Evolutionary conservation across 2,888 invertebrate genomes (phyloP), one percentile per base, ranked within the genome.

Genomic region (Heliconius ethilla): DNA sequence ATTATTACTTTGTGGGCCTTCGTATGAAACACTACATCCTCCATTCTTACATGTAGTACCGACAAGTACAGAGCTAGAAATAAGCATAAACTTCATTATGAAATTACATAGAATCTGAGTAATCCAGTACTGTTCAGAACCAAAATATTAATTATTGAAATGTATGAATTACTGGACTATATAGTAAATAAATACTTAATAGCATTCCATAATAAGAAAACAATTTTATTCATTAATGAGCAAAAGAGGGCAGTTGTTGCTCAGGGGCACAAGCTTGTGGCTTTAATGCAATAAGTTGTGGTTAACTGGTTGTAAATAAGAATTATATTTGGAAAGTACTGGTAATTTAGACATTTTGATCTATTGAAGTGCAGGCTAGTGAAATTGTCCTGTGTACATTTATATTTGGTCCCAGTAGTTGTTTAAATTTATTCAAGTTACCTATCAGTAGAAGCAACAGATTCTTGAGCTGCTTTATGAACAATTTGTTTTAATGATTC

Each of bases 1-100:
- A 6, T 93, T 87, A 84, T 97, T 95, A 22, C 95, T 95, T 73
- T 96, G 89, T 3, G 96, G 95, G 10, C 97, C 97, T 83, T 95
- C 95, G 87, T 97, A 99, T 0, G 95, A 93, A 82, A 88, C 89
- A 80, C 95, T 96, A 88, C 99, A 99, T 0, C 98, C 97, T 81
- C 96, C 96, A 90, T 98, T 98, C 89, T 98, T 97, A 90, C 99
- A 99, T 75, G 92, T 88, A 70, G 98, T 98, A 33, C 98, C 98
- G 81, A 97, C 88, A 40, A 18, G 25, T 45, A 74, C 27, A 27
- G 74, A 27, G 11, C 63, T 74, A 63, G 15, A 27, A 22, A 65
- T 11, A 65, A 27, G 3, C 27, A 62, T 18, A 13, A 70, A 29
- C n/a, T 67, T 59, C n/a, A 22, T n/a, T 29, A n/a, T n/a, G 33